Evolutionary conservation across 2,888 invertebrate genomes (phyloP), one percentile per base, ranked within the genome.

Genomic region (Tipula lateralis): DNA sequence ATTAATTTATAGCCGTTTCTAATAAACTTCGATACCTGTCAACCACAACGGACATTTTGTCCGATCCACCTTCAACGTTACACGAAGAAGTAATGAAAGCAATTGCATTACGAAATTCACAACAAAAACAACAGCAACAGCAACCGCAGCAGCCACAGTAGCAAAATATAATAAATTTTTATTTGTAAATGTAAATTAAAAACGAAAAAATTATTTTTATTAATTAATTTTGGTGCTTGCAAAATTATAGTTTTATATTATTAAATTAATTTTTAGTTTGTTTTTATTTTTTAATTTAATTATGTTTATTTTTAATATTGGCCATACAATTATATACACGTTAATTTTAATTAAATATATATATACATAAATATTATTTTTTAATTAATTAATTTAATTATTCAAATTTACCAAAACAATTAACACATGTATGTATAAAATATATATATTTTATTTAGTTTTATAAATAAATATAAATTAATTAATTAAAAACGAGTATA

Each of bases 1-100:
- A 80, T 84, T 84, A 16, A 84, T 66, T 34, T 92, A n/a, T 91
- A 98, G 98, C 96, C 89, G 97, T 97, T 87, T 92, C 97, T 87
- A 97, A 96, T 91, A 97, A 98, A 84, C 91, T 99, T 87, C 94
- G 96, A 87, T 94, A 95, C 89, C 92, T 99, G 87, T 96, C 97
- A 90, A 98, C 96, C 87, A 95, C 95, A 86, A 99, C 99, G 83
- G 97, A 97, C 88, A 97, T 99, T 88, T 92, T 99, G 87, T 94
- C 96, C 82, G 95, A 96, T 89, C 98, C 98, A 12, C 90, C 90
- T 39, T 94, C 94, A 88, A 94, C 94, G 85, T 92, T 99, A 88
- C 96, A 97, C 9, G 96, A 97, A 85, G 98, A 99, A 92, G 97
- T 97, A 24, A 92, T 94, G 84, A 93, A 94, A 88, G 96, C 97